Conservation (phyloP, 2,888 invertebrate genomes). For the Dendrolimus houi region DNA sequence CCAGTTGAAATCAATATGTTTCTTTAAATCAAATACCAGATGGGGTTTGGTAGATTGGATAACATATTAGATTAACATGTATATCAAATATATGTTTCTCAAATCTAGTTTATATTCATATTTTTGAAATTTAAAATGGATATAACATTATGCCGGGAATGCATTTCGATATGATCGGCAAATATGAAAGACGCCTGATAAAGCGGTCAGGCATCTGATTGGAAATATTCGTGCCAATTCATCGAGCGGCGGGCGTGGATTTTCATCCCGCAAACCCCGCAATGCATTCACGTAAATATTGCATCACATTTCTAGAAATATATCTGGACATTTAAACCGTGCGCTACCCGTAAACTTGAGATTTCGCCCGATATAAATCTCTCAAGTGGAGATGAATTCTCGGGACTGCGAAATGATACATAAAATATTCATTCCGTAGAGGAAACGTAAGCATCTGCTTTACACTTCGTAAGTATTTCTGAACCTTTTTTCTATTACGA, state of each 20-base stretch:
- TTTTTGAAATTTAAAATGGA: too few species aligned
- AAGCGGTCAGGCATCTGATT: conserved; percentile 1
- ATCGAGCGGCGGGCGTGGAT: conserved; percentile 13
- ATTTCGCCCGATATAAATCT: conserved; percentile 67
- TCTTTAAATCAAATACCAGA: too few species aligned
- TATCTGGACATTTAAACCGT: conserved; percentile 43
- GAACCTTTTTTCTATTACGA: conserved; percentile 22
- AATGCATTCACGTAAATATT: conserved; percentile 35
- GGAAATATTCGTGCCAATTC: conserved; percentile 6
- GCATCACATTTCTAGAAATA: conserved; percentile 31
- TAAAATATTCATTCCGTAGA: conserved; percentile 65
- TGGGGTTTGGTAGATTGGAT: too few species aligned
- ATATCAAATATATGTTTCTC: too few species aligned
- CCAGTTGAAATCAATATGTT: too few species aligned
- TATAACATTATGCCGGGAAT: not conserved
- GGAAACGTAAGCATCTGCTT: conserved; percentile 63
- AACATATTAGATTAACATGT: too few species aligned
- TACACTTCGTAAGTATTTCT: conserved; percentile 37
- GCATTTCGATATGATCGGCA: not conserved
- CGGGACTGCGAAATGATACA: conserved; percentile 63
- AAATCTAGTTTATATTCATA: too few species aligned
- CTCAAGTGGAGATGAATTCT: conserved; percentile 65
- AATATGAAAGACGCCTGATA: not conserved
- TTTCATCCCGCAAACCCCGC: conserved; percentile 11
- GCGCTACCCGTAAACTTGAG: conserved; percentile 47